These are phyloP conservation scores for Acanthurus lineatus DNA, from an alignment of 2,797 vertebrate species.

Conservation along the genomic window DNA sequence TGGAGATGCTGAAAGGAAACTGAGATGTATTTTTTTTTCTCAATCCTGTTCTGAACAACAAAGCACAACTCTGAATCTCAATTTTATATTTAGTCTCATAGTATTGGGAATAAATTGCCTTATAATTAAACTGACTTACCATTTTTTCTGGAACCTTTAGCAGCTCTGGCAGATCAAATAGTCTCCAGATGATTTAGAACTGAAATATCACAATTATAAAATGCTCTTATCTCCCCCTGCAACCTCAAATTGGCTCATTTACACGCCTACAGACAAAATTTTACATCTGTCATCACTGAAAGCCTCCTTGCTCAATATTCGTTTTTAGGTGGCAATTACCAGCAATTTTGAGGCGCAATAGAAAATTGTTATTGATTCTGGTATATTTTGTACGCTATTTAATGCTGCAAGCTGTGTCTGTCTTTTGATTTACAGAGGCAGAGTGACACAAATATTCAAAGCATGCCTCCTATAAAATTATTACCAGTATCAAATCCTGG, in stretches of 20 bases:
- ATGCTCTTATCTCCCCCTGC: not conserved
- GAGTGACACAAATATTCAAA: not conserved
- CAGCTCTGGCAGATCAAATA: not conserved
- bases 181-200: not conserved
- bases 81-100: not conserved
- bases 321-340: not conserved
- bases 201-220: constrained; percentile 14
- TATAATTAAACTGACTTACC: not conserved
- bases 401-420: not conserved
- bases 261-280: not conserved
- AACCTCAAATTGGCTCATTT: constrained; percentile 7
- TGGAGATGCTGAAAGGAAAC: not conserved
- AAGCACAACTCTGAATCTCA: not conserved
- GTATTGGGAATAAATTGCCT: not conserved
- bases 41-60: not conserved
- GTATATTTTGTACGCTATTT: not conserved
- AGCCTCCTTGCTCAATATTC: not conserved
- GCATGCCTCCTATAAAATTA: not conserved
- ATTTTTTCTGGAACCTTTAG: not conserved
- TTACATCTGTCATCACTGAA: not conserved
- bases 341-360: not conserved
- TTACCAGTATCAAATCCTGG: not conserved
- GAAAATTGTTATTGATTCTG: not conserved
- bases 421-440: constrained; percentile 3
- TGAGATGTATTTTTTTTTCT: not conserved